Base-by-base conservation (phyloP, 1,140 invertebrate genomes). In the Drosophila parvula region DNA sequence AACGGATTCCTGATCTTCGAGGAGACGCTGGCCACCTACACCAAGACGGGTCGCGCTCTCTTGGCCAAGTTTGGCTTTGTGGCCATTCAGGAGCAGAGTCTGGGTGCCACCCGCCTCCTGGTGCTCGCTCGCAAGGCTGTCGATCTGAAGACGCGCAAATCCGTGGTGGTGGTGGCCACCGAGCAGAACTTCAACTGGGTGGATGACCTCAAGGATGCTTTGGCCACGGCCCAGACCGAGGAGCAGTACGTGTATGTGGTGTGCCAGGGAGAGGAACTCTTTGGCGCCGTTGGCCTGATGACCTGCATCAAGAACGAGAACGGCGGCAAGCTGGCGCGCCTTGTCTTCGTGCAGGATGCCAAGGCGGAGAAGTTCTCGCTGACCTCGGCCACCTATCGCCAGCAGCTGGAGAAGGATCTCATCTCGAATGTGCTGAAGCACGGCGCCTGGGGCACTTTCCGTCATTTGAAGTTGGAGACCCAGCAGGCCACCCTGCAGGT, bases 241-340 rank as follows among this genome's bases (percentile, higher is more conserved):
- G 91, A 92, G 28, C 92, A 94, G 62, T 94, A 95, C 75, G 93
- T 98, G 38, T 95, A 97, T 84, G 90, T 97, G 8, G 94, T 96
- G n/a, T 94, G 94, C 51, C 94, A 96, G 89, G 94, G 93, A 0
- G 94, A 96, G 84, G 94, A 95, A 71, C 90, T 90, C 18, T 96
- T 93, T 90, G 98, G 98, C 58, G 93, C 98, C 28, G 92, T 98
- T 50, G 98, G 98, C 47, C 92, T 99, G 74, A 95, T 96, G 58
- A 98, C 97, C 78, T 99, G 98, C 91, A 93, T 99, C 43, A 95
- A 96, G 79, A 94, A 94, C 78, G 98, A 99, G 93, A 93, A 95
- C 10, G 96, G 96, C 51, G 97, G 97, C 51, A 92, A 94, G 48
- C 95, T 95, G 79, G 93, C 97, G 11, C 95, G 97, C 81, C 93